These are phyloP conservation scores for Ischnus inquisitorius DNA, from an alignment of 2,888 invertebrate species.

Conservation along the genomic window DNA sequence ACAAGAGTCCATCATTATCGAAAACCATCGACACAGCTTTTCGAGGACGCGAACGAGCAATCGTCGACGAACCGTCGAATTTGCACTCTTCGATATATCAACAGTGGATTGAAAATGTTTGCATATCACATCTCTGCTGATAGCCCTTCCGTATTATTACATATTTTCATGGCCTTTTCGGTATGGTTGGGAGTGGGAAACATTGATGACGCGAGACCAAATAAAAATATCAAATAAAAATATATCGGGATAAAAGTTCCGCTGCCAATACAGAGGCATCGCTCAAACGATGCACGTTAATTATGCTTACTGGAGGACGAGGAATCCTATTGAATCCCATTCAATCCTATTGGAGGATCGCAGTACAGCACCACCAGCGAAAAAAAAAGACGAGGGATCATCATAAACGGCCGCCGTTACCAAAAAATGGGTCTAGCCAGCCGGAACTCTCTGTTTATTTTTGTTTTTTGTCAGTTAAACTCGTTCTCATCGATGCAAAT, in stretches of 20 bases:
- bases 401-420: not conserved
- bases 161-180: not conserved
- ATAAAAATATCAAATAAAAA: not conserved
- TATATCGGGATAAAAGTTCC: not conserved
- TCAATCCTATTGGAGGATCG: no score
- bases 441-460: not conserved
- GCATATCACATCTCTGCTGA: not conserved
- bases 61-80: not conserved
- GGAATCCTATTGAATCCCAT: no score
- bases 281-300: not conserved
- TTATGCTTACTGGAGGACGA: constrained; percentile 2
- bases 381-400: not conserved
- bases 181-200: not conserved
- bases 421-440: not conserved
- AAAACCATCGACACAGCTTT: not conserved
- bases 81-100: not conserved
- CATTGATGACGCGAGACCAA: not conserved
- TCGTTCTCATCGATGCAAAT: not conserved
- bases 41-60: not conserved
- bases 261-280: not conserved
- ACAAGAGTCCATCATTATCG: not conserved
- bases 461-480: not conserved
- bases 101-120: constrained; percentile 2
- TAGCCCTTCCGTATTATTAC: not conserved
- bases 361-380: not conserved